Conservation (phyloP, 2,797 vertebrate genomes). For the Syngnathus acus region DNA sequence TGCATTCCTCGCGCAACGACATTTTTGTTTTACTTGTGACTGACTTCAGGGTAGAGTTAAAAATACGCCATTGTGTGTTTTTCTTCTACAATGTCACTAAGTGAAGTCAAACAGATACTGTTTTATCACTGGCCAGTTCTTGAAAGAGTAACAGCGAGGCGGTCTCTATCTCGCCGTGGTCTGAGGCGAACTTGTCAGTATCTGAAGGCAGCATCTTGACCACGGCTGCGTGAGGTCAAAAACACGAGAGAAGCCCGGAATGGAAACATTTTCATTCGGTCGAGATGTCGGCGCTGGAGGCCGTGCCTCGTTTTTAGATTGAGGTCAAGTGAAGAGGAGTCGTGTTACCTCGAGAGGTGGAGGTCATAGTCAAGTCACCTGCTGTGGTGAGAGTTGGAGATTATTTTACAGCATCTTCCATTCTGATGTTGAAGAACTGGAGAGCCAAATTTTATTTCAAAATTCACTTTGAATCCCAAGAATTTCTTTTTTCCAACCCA, state of each 20-base stretch:
- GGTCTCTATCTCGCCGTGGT: neutral
- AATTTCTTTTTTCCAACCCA: neutral
- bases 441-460: too few species aligned
- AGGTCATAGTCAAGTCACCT: neutral
- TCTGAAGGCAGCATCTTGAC: slow-evolving; percentile 9
- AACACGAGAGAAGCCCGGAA: neutral
- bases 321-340: neutral
- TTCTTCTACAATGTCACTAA: too few species aligned
- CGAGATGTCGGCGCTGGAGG: neutral
- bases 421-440: neutral
- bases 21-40: slow-evolving; percentile 2
- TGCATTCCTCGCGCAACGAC: slow-evolving; percentile 11
- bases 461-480: too few species aligned
- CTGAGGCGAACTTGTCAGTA: neutral
- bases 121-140: neutral
- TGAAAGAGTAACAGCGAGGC: neutral
- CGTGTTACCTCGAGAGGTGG: neutral
- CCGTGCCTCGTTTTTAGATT: neutral
- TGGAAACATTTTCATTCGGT: slow-evolving; percentile 1
- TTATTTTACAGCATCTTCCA: neutral
- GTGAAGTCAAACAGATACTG: neutral
- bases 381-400: too few species aligned
- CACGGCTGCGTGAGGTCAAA: neutral
- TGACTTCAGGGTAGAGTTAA: neutral
- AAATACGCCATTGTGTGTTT: too few species aligned